Percentiles rank a stretch among this genome's conserved stretches.
phyloP scores from a whole-genome alignment of 1,140 invertebrate genomes.

The Drosophila carrolli region DNA sequence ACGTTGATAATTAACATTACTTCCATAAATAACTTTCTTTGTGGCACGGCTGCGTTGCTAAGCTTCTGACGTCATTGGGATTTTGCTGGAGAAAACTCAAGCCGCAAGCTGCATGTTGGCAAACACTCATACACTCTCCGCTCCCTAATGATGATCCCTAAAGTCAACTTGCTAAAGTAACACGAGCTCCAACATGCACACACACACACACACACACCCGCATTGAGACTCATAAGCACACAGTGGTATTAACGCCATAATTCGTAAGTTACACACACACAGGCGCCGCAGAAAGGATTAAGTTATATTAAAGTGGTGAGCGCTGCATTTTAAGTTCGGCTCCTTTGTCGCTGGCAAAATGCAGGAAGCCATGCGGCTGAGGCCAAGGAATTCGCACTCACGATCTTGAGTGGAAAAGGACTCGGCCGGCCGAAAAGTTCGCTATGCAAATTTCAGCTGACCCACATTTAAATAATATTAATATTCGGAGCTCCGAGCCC shows the following conservation, averaged over 20 bases:
- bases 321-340: constrained; percentile 59
- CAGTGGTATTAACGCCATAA: constrained; percentile 79
- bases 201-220: constrained; percentile 6
- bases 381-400: constrained; percentile 5
- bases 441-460: constrained; percentile 65
- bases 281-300: constrained; percentile 63
- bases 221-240: constrained; percentile 58
- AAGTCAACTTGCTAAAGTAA: constrained; percentile 80
- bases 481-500: constrained; percentile 34
- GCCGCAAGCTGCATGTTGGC: constrained; percentile 32
- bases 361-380: constrained; percentile 2
- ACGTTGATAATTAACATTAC: constrained; percentile 37
- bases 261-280: constrained; percentile 65
- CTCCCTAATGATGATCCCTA: constrained; percentile 75
- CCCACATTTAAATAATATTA: constrained; percentile 57
- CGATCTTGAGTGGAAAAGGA: constrained; percentile 24
- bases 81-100: constrained; percentile 36
- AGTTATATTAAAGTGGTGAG: constrained; percentile 76
- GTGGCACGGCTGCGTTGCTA: constrained; percentile 4
- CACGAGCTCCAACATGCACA: constrained; percentile 40
- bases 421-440: constrained; percentile 27
- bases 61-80: constrained; percentile 36
- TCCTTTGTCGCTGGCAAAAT: constrained; percentile 45
- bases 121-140: constrained; percentile 3
- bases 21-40: constrained; percentile 44